Evolutionary conservation across 1,140 invertebrate species (phyloP).

Genomic region (Heliconius congener): DNA sequence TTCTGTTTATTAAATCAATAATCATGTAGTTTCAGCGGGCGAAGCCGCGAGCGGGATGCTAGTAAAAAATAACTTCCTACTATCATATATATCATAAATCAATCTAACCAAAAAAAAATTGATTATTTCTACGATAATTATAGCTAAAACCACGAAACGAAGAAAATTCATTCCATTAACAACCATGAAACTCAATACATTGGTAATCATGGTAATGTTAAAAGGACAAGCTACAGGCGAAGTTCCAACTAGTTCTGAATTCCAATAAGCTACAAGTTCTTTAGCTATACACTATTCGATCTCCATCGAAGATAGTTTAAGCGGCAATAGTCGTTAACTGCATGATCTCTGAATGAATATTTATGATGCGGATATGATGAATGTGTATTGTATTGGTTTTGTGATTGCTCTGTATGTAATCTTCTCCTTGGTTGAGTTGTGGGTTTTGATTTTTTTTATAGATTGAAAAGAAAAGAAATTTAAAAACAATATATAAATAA

Average conservation of each 20-base stretch:
- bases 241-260: conserved; percentile 4
- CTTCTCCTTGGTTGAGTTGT: background rate
- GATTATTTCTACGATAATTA: background rate
- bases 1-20: too few species aligned
- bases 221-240: background rate
- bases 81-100: too few species aligned
- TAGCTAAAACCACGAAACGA: background rate
- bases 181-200: background rate
- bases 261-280: background rate
- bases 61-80: too few species aligned
- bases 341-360: conserved; percentile 1
- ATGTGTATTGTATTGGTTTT: background rate
- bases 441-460: background rate
- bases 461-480: too few species aligned
- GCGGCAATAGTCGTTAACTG: conserved; percentile 2
- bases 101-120: too few species aligned
- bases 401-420: background rate
- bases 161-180: background rate
- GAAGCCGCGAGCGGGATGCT: too few species aligned
- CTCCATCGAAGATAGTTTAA: conserved; percentile 3
- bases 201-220: conserved; percentile 3
- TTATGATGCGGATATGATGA: background rate
- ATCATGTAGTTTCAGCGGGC: too few species aligned
- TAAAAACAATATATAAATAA: too few species aligned
- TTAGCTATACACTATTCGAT: conserved; percentile 1